phyloP scores from a whole-genome alignment of 30 jellyfish, hydroid and myxozoan species.

The Aurelia sp. region DNA sequence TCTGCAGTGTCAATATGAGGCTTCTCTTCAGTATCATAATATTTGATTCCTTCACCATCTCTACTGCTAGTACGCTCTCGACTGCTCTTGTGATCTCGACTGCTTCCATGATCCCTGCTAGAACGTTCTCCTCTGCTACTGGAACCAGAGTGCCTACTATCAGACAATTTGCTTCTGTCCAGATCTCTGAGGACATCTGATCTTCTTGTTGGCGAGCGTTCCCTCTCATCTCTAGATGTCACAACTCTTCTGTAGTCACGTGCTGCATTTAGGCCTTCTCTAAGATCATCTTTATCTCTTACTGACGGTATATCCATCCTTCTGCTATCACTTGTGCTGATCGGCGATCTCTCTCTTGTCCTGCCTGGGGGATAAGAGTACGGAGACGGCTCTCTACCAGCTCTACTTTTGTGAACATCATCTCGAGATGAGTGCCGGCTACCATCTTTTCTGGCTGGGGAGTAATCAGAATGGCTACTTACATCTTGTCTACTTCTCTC shows the following conservation, averaged over 20 bases:
- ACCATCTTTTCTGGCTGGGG: conserved; percentile 41
- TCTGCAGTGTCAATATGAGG: conserved; percentile 56
- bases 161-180: conserved; percentile 14
- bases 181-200: conserved; percentile 37
- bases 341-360: conserved; percentile 72
- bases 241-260: conserved; percentile 65
- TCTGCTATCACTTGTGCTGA: conserved; percentile 53
- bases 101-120: too few species aligned
- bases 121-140: conserved; percentile 18
- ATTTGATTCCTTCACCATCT: conserved; percentile 69
- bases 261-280: conserved; percentile 28
- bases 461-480: conserved; percentile 9
- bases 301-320: conserved; percentile 18
- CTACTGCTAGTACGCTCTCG: conserved; percentile 75
- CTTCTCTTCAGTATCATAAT: conserved; percentile 70
- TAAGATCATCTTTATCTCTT: conserved; percentile 34
- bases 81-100: conserved; percentile 2
- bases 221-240: conserved; percentile 61
- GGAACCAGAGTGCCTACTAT: conserved; percentile 15
- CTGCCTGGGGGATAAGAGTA: conserved; percentile 38
- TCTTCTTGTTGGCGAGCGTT: conserved; percentile 17
- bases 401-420: conserved; percentile 24
- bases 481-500: conserved; percentile 43
- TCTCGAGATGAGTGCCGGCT: conserved; percentile 59
- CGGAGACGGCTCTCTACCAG: conserved; percentile 52